These are phyloP conservation scores for Noctua janthe DNA, from an alignment of 2,888 invertebrate genomes.

Conservation along the genomic window DNA sequence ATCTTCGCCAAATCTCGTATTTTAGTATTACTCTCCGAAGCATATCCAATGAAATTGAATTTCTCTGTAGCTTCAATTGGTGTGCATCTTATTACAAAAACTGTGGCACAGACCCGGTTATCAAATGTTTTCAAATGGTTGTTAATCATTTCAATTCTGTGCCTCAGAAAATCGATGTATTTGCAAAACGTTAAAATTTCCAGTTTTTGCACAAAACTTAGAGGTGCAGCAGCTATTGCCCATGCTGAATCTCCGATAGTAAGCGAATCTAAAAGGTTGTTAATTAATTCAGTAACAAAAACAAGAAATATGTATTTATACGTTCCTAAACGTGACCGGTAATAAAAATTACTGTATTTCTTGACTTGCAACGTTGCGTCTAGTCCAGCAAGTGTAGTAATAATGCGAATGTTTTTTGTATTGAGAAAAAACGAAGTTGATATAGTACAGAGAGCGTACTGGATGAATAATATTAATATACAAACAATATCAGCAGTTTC, in stretches of 20 bases:
- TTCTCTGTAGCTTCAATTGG: slow-evolving; percentile 26
- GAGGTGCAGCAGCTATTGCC: slow-evolving; percentile 8
- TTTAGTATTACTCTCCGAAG: slow-evolving; percentile 71
- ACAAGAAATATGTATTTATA: slow-evolving; percentile 18
- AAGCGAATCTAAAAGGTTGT: slow-evolving; percentile 19
- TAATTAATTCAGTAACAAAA: slow-evolving; percentile 16
- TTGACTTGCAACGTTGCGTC: slow-evolving; percentile 23
- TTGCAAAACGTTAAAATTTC: slow-evolving; percentile 26
- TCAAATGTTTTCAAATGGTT: slow-evolving; percentile 71
- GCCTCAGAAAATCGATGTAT: slow-evolving; percentile 21
- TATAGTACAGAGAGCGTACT: slow-evolving; percentile 15
- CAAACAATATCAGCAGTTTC: slow-evolving; percentile 15
- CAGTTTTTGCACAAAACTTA: slow-evolving; percentile 33
- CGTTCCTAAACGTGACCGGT: slow-evolving; percentile 8
- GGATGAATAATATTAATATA: slow-evolving; percentile 12
- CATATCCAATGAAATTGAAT: slow-evolving; percentile 70
- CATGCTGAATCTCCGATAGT: background rate
- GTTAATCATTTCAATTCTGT: slow-evolving; percentile 69
- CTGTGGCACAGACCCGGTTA: slow-evolving; percentile 55
- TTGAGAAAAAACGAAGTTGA: slow-evolving; percentile 9
- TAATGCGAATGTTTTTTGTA: slow-evolving; percentile 13
- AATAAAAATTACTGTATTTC: slow-evolving; percentile 18
- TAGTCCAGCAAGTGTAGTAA: slow-evolving; percentile 18
- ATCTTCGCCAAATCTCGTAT: slow-evolving; percentile 75
- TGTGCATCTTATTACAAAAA: slow-evolving; percentile 66